A percentile compares a stretch with the other conserved stretches of the same genome.
These are phyloP conservation scores for Trisateles emortualis DNA, from an alignment of 2,888 invertebrate species.

Conservation along the genomic window DNA sequence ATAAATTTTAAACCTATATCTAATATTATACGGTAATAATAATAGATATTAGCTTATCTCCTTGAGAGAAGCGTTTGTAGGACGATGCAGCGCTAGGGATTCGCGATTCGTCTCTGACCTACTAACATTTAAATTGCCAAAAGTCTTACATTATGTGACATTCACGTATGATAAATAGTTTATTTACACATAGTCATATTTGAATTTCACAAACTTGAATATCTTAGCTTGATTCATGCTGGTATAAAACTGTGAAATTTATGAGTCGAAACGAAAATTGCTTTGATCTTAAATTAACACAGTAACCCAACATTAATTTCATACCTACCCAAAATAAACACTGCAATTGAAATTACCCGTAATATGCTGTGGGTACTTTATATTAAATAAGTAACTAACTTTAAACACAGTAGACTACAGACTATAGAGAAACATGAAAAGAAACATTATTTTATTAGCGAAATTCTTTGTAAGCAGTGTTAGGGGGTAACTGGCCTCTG, in stretches of 20 bases:
- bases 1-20: conserved; percentile 5
- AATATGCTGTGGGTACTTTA: conserved; percentile 14
- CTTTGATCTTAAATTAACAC: conserved; percentile 35
- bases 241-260: conserved; percentile 30
- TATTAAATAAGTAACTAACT: conserved; percentile 14
- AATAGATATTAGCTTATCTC: neutral
- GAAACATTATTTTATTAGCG: neutral
- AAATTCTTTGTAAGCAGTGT: neutral
- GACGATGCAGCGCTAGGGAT: conserved; percentile 5
- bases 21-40: neutral
- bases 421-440: neutral
- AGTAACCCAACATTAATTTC: conserved; percentile 30
- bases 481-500: no score
- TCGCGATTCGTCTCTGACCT: conserved; percentile 26
- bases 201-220: conserved; percentile 38
- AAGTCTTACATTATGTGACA: conserved; percentile 42
- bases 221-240: conserved; percentile 22
- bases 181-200: conserved; percentile 26
- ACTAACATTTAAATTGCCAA: conserved; percentile 42
- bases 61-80: conserved; percentile 19
- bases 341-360: conserved; percentile 8
- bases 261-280: conserved; percentile 43
- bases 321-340: conserved; percentile 32
- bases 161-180: conserved; percentile 36
- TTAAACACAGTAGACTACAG: neutral